phyloP scores from a whole-genome alignment of 1,140 invertebrate species.

The Zaprionus nigranus region DNA sequence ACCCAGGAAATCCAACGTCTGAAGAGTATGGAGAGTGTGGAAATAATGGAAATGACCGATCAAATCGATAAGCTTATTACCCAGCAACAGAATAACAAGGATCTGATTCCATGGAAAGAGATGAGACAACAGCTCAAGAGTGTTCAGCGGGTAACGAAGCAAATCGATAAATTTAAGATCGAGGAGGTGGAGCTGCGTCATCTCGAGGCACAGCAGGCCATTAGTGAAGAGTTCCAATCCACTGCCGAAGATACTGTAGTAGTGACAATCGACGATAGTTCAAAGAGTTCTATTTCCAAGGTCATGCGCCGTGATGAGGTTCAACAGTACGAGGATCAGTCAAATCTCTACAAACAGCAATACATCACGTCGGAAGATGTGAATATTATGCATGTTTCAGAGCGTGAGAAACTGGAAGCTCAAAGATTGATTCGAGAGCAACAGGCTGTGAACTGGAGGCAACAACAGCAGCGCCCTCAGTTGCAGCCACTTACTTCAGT shows the following conservation, averaged over 20 bases:
- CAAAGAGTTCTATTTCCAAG: constrained; percentile 77
- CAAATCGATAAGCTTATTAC: constrained; percentile 81
- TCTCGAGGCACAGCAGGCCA: constrained; percentile 63
- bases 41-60: constrained; percentile 82
- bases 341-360: constrained; percentile 65
- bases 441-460: constrained; percentile 77
- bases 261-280: constrained; percentile 71
- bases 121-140: constrained; percentile 83
- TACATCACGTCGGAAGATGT: constrained; percentile 79
- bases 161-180: constrained; percentile 83
- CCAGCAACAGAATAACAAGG: constrained; percentile 69
- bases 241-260: constrained; percentile 55
- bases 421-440: constrained; percentile 68
- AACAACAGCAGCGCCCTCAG: constrained; percentile 63
- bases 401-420: constrained; percentile 75
- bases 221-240: constrained; percentile 57
- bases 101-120: constrained; percentile 80
- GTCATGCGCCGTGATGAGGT: constrained; percentile 62
- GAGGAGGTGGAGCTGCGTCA: constrained; percentile 78
- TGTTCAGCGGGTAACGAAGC: constrained; percentile 74
- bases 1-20: constrained; percentile 74
- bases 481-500: constrained; percentile 70
- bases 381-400: constrained; percentile 71
- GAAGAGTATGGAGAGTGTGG: constrained; percentile 83
- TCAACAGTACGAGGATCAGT: constrained; percentile 72